A percentile compares a stretch with the other conserved stretches of the same genome.
Evolutionary conservation across 30 jellyfish, hydroid and myxozoan genomes (phyloP).

Genomic region (Phacellophora camtschatica): DNA sequence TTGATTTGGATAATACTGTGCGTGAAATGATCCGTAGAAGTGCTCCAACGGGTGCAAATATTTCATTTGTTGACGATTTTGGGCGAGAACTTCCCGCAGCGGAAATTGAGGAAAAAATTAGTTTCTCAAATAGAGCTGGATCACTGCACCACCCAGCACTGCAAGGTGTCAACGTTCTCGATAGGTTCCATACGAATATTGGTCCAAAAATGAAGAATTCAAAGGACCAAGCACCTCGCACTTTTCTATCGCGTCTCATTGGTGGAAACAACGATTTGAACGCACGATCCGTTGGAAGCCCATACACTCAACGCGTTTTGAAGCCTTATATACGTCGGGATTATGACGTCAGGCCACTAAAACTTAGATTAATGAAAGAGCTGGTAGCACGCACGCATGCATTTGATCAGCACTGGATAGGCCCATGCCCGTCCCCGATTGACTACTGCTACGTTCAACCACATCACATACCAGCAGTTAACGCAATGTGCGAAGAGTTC

Average conservation of each 20-base stretch:
- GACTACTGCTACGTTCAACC: constrained; percentile 99
- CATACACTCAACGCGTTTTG: constrained; percentile 92
- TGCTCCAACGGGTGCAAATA: constrained; percentile 44
- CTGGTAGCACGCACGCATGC: constrained; percentile 61
- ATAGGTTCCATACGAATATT: constrained; percentile 43
- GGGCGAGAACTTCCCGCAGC: constrained; percentile 53
- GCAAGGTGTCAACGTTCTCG: constrained; percentile 87
- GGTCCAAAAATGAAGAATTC: neutral
- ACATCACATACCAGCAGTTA: constrained; percentile 95
- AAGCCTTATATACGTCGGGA: constrained; percentile 99
- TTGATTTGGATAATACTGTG: constrained; percentile 67
- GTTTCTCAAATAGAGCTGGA: neutral
- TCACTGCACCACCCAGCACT: constrained; percentile 94
- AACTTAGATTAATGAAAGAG: constrained; percentile 64
- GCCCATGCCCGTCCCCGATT: constrained; percentile 77
- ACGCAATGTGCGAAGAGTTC: constrained; percentile 96
- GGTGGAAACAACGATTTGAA: constrained; percentile 71
- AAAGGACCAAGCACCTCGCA: neutral
- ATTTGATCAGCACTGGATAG: constrained; percentile 67
- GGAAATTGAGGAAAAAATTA: neutral
- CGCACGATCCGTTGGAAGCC: constrained; percentile 84
- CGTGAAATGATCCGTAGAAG: constrained; percentile 19
- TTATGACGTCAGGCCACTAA: constrained; percentile 71
- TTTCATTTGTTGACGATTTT: neutral
- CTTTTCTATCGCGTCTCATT: constrained; percentile 65